Evolutionary conservation across 2,888 invertebrate species (phyloP).

Genomic region (Platycheirus albimanus): DNA sequence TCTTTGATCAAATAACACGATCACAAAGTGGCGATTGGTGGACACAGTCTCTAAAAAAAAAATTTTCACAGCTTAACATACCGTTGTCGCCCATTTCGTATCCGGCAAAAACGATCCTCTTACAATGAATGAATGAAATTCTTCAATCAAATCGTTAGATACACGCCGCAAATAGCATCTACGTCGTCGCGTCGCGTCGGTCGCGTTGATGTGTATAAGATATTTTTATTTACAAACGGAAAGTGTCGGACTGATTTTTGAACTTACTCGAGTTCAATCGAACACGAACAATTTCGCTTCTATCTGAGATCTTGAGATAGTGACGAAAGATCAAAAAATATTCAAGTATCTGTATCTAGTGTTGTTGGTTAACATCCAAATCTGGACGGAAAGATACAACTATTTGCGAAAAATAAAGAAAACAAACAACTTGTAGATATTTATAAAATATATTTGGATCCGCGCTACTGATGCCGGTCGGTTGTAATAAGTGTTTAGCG

Average conservation of each 20-base stretch:
- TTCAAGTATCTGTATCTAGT: constrained; percentile 2
- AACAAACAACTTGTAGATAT: constrained; percentile 24
- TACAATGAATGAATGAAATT: constrained; percentile 55
- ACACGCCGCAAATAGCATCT: constrained; percentile 19
- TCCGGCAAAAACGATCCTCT: constrained; percentile 29
- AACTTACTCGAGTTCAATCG: constrained; percentile 54
- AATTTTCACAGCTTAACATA: constrained; percentile 1
- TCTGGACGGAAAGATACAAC: constrained; percentile 38
- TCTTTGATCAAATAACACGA: constrained; percentile 52
- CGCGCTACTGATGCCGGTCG: constrained; percentile 1
- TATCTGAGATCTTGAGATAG: constrained; percentile 19
- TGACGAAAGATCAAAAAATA: constrained; percentile 48
- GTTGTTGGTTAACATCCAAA: constrained; percentile 48
- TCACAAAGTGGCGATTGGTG: constrained; percentile 1
- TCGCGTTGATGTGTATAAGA: constrained; percentile 12
- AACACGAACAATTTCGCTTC: constrained; percentile 12
- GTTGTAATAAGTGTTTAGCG: constrained; percentile 9
- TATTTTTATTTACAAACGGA: constrained; percentile 56
- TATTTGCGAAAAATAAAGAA: constrained; percentile 28
- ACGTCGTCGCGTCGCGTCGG: neutral
- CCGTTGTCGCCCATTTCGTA: constrained; percentile 23
- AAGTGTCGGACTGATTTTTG: constrained; percentile 39
- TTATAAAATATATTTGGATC: constrained; percentile 59
- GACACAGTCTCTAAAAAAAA: constrained; percentile 8
- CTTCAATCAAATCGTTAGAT: constrained; percentile 7